These are phyloP conservation scores for Rattus rattus DNA, from an alignment of 2,113 vertebrate species.

Conservation along the genomic window DNA sequence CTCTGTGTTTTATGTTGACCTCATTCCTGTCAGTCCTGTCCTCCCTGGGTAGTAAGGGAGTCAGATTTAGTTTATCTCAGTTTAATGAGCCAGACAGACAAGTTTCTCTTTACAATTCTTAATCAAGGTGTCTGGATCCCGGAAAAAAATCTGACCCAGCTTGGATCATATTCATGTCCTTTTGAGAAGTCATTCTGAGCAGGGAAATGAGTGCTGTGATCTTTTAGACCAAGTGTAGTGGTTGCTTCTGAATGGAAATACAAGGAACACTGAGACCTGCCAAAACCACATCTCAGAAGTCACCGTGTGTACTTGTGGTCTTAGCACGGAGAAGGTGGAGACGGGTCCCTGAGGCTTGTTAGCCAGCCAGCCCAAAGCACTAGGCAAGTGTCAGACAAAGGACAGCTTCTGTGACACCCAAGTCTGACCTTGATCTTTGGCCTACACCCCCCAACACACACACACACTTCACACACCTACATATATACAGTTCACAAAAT, in stretches of 20 bases:
- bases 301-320: not conserved
- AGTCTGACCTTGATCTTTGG: not conserved
- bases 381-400: not conserved
- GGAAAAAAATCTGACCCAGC: not conserved
- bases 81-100: slow-evolving; percentile 3
- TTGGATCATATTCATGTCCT: not conserved
- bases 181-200: not conserved
- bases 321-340: not conserved
- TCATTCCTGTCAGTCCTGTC: not conserved
- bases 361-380: too few relatives aligned
- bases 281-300: not conserved
- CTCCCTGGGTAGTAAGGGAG: not conserved
- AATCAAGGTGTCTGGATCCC: not conserved
- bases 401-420: not conserved
- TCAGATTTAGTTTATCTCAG: not conserved
- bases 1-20: not conserved
- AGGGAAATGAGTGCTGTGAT: not conserved
- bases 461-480: not conserved
- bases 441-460: not conserved
- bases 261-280: not conserved
- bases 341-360: not conserved
- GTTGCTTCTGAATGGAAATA: not conserved
- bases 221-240: not conserved
- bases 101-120: not conserved
- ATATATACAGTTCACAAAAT: not conserved